Conservation (phyloP, 2,797 vertebrate genomes). For the Sebastiscus albofasciatus region DNA sequence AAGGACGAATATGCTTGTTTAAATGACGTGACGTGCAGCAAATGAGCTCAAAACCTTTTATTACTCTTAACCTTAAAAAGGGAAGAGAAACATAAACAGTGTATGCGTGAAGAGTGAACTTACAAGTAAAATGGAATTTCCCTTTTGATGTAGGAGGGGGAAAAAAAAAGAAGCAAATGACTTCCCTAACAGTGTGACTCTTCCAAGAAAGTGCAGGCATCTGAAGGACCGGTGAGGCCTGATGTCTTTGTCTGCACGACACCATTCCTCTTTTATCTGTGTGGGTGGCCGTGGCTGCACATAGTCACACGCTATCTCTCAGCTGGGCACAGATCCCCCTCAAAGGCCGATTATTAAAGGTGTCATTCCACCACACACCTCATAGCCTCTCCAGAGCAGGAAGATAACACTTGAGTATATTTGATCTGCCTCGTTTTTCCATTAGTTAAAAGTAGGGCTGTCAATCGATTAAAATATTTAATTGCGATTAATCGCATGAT, state of each 20-base stretch:
- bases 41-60: conserved; percentile 24
- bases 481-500: too few species aligned
- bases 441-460: not conserved
- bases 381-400: not conserved
- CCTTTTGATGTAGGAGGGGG: conserved; percentile 29
- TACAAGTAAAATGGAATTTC: conserved; percentile 56
- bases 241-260: conserved; percentile 55
- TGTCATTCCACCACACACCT: conserved; percentile 16
- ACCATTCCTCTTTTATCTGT: conserved; percentile 62
- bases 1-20: conserved; percentile 30
- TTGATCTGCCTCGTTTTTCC: not conserved
- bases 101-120: conserved; percentile 16
- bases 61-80: conserved; percentile 23
- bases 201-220: conserved; percentile 47
- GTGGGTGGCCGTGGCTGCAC: conserved; percentile 69
- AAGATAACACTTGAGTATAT: not conserved
- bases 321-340: conserved; percentile 20
- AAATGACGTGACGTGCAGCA: conserved; percentile 39
- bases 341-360: conserved; percentile 25
- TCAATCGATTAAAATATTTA: too few species aligned
- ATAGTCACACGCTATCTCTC: conserved; percentile 60
- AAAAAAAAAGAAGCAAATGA: not conserved
- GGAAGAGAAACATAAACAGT: conserved; percentile 51
- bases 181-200: conserved; percentile 37
- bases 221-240: conserved; percentile 27